These are phyloP conservation scores for Sinocyclocheilus grahami DNA, from an alignment of 2,113 vertebrate genomes.

Conservation along the genomic window DNA sequence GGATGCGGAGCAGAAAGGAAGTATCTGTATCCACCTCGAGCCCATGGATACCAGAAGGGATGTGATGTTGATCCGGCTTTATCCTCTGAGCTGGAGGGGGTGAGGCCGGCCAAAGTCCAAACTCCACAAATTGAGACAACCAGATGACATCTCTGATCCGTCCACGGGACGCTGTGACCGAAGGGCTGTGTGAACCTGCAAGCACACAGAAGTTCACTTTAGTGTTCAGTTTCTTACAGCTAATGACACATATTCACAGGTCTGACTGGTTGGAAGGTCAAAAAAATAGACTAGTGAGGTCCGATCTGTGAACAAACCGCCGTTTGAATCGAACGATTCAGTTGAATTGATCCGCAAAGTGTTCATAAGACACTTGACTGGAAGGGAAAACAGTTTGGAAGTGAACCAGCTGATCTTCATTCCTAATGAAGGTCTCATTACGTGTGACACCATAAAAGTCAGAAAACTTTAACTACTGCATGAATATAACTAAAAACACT, in stretches of 20 bases:
- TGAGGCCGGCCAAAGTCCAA: constrained; percentile 12
- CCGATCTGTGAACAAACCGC: neutral
- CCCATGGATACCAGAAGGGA: constrained; percentile 31
- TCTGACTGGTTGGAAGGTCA: neutral
- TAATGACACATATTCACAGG: neutral
- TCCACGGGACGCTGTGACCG: neutral
- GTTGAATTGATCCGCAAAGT: neutral
- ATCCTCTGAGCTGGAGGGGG: constrained; percentile 48
- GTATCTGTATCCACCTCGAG: neutral
- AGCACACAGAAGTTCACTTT: neutral
- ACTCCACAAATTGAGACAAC: constrained; percentile 56
- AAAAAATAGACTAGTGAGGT: neutral
- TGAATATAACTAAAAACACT: too few relatives aligned
- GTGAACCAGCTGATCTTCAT: too few relatives aligned
- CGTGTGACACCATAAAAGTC: too few relatives aligned
- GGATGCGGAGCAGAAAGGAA: constrained; percentile 20
- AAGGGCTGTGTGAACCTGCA: neutral
- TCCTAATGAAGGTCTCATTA: too few relatives aligned
- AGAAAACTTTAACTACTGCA: too few relatives aligned
- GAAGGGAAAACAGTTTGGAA: neutral
- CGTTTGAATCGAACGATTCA: neutral
- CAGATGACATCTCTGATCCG: constrained; percentile 36
- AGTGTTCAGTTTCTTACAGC: neutral
- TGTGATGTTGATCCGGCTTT: constrained; percentile 42
- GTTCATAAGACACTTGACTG: neutral